Evolutionary conservation across 2,113 vertebrate species (phyloP).

Genomic region (Nymphicus hollandicus): DNA sequence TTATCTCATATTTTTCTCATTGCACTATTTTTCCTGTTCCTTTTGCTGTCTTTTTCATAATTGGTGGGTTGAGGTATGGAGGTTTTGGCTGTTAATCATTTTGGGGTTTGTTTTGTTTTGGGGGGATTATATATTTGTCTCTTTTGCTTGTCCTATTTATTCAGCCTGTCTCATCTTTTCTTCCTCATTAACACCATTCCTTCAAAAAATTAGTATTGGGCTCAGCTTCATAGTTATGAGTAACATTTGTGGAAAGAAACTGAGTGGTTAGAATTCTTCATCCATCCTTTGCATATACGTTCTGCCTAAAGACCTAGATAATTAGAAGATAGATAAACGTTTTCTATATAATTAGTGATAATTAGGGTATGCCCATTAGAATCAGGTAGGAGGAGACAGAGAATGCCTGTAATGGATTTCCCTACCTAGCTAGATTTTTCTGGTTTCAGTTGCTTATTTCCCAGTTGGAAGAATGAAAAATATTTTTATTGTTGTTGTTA

Average conservation of each 20-base stretch:
- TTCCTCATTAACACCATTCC: neutral
- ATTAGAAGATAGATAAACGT: conserved; percentile 9
- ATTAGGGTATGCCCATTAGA: neutral
- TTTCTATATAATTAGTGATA: neutral
- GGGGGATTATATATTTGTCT: neutral
- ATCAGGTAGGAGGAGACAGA: neutral
- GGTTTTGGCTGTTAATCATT: neutral
- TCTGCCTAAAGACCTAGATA: neutral
- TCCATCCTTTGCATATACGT: neutral
- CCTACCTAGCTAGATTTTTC: neutral
- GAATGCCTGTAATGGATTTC: neutral
- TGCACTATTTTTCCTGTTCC: neutral
- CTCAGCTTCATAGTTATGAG: neutral
- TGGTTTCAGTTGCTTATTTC: neutral
- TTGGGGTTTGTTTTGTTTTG: neutral
- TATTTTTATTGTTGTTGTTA: neutral
- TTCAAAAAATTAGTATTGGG: neutral
- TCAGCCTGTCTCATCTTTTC: neutral
- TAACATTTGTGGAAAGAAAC: neutral
- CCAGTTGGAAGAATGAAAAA: neutral
- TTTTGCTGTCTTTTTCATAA: neutral
- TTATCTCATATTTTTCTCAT: neutral
- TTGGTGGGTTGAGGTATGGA: neutral
- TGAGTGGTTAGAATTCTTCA: neutral
- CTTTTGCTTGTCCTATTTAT: neutral